These are phyloP conservation scores for Lepidiolamprologus cunningtoni DNA, from an alignment of 2,113 vertebrate genomes.

Conservation along the genomic window DNA sequence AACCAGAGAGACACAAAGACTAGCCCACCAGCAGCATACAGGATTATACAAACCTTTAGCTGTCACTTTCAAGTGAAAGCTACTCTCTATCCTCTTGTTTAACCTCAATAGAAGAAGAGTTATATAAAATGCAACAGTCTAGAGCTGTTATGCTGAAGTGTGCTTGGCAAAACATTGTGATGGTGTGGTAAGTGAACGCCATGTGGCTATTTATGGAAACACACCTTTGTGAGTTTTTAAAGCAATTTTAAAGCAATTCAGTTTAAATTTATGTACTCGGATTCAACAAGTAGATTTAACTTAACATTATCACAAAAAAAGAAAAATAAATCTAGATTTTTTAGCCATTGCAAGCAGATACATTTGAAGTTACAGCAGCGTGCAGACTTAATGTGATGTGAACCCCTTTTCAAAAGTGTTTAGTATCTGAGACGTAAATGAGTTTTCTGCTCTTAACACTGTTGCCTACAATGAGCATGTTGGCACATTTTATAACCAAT, in stretches of 20 bases:
- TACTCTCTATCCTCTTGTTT: slow-evolving; percentile 1
- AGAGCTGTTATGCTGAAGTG: slow-evolving; percentile 19
- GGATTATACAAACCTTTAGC: slow-evolving; percentile 26
- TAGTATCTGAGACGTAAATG: slow-evolving; percentile 8
- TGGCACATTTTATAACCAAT: slow-evolving; percentile 48
- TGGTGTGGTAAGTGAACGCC: neutral
- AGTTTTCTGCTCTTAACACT: slow-evolving; percentile 24
- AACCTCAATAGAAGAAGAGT: slow-evolving; percentile 8
- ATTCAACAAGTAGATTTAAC: neutral
- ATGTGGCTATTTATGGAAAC: slow-evolving; percentile 1
- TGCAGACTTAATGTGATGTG: neutral
- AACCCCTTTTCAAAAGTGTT: slow-evolving; percentile 15
- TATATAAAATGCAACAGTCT: slow-evolving; percentile 32
- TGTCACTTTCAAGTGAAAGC: slow-evolving; percentile 43
- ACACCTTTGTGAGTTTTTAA: neutral
- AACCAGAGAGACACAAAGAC: slow-evolving; percentile 9
- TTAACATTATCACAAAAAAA: neutral
- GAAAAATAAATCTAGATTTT: neutral
- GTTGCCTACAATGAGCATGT: slow-evolving; percentile 20
- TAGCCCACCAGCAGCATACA: slow-evolving; percentile 18
- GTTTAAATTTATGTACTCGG: neutral
- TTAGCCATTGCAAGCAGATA: neutral
- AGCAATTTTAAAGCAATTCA: neutral
- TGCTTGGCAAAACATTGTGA: neutral
- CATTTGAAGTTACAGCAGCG: neutral